phyloP scores from a whole-genome alignment of 2,888 invertebrate genomes.

The Athalia circularis region DNA sequence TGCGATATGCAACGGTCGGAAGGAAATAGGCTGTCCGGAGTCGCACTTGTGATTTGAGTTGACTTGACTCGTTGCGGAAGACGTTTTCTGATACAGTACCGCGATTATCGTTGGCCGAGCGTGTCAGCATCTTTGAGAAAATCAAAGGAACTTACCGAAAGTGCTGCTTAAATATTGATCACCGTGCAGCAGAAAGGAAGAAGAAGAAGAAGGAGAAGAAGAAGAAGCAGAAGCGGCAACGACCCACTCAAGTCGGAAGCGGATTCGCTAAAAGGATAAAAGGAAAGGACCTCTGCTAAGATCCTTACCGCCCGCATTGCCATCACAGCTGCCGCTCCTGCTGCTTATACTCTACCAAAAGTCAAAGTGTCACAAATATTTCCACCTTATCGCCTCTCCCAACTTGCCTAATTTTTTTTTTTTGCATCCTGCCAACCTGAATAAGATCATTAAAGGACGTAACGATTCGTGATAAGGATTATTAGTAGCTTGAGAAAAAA shows the following conservation, averaged over 20 bases:
- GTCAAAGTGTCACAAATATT: slow-evolving; percentile 22
- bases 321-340: neutral
- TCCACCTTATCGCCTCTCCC: slow-evolving; percentile 31
- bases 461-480: too few relatives aligned
- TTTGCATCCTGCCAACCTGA: neutral
- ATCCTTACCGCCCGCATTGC: slow-evolving; percentile 3
- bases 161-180: slow-evolving; percentile 42
- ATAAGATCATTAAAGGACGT: neutral
- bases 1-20: too few relatives aligned
- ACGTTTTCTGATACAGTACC: neutral
- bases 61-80: neutral
- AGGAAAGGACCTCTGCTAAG: neutral
- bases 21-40: too few relatives aligned
- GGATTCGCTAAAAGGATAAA: slow-evolving; percentile 38
- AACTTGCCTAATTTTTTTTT: neutral
- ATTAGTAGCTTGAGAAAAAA: neutral
- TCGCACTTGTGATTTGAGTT: too few relatives aligned
- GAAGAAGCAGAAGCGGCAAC: neutral
- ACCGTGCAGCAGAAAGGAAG: neutral
- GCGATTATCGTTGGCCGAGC: slow-evolving; percentile 10
- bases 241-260: slow-evolving; percentile 26
- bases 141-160: slow-evolving; percentile 32
- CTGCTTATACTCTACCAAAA: neutral
- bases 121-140: slow-evolving; percentile 27
- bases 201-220: too few relatives aligned